These are phyloP conservation scores for Spodoptera picta DNA, from an alignment of 2,888 invertebrate genomes.

Conservation along the genomic window DNA sequence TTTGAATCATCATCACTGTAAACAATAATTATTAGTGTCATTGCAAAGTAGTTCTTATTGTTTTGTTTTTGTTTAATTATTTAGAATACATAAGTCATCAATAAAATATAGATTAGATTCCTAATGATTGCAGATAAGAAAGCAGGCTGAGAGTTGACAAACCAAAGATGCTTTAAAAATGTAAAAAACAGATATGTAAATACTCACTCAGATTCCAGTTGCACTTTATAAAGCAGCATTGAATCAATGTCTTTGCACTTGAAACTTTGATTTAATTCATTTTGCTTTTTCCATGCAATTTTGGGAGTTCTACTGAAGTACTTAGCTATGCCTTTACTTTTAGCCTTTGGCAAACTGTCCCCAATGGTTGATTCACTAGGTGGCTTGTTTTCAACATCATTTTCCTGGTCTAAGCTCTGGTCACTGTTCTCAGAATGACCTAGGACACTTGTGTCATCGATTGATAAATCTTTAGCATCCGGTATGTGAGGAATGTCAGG, in stretches of 20 bases:
- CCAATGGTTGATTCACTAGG: constrained; percentile 53
- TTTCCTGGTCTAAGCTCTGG: constrained; percentile 58
- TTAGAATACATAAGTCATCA: no score
- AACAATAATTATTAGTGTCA: neutral
- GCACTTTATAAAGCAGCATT: constrained; percentile 80
- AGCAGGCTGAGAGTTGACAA: no score
- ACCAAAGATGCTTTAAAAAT: neutral
- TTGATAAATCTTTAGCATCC: constrained; percentile 8
- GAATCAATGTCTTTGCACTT: constrained; percentile 62
- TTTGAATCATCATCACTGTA: constrained; percentile 78
- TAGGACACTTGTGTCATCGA: constrained; percentile 7
- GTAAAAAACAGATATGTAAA: neutral
- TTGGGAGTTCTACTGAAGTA: constrained; percentile 70
- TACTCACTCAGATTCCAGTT: constrained; percentile 77
- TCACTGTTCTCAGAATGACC: constrained; percentile 39
- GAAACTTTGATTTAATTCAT: constrained; percentile 30
- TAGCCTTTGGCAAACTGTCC: constrained; percentile 55
- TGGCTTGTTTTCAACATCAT: constrained; percentile 70
- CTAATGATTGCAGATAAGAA: neutral
- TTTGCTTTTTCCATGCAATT: constrained; percentile 51
- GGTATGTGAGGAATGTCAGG: constrained; percentile 53
- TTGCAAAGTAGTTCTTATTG: no score
- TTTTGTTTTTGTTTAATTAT: no score
- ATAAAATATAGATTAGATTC: no score
- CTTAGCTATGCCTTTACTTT: constrained; percentile 67